Base-by-base conservation (phyloP, 2,888 invertebrate genomes). In the Dorcus parallelipipedus region DNA sequence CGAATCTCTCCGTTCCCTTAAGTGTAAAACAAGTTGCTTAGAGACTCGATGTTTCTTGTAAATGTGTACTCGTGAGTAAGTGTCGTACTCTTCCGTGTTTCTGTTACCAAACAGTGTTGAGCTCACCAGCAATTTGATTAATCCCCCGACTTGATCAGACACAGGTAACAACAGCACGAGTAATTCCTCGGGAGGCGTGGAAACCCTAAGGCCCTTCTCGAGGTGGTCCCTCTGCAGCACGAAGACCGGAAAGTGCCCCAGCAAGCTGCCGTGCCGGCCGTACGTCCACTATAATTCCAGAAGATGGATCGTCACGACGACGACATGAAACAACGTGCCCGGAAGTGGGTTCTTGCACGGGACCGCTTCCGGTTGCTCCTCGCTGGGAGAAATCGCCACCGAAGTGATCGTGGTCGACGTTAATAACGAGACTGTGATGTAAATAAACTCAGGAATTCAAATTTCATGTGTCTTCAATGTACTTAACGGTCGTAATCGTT, bases 151-250 rank as follows among this genome's bases (percentile, higher is more conserved):
- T 42, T 54, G 17, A n/a, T 49, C 49, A 57, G 49, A 57, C 56
- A 58, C 72, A 75, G 77, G 74, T 68, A 75, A 75, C 26, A 33
- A 33, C 70, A 77, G 76, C 66, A 70, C 72, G 55, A 77, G 76
- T 69, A 77, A 78, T 69, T 78, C 78, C 14, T 78, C 78, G 53
- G 76, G 76, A 58, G 75, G 73, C 38, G 71, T 74, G 43, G 76
- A 77, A 53, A 76, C 76, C 2, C 58, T 77, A 56, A 68, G 75
- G 38, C 73, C 75, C 7, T 74, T 76, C 59, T 71, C 75, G 9
- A 66, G 73, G 53, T 76, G 76, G 74, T 75, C 77, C 4, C 68
- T 76, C 5, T 73, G 71, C 64, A 72, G 73, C 65, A 72, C 69
- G 64, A 58, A 69, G 23, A 67, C 70, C 54, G 9, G 43, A 3